These are phyloP conservation scores for Plutella xylostella DNA, from an alignment of 2,888 invertebrate genomes.

Conservation along the genomic window DNA sequence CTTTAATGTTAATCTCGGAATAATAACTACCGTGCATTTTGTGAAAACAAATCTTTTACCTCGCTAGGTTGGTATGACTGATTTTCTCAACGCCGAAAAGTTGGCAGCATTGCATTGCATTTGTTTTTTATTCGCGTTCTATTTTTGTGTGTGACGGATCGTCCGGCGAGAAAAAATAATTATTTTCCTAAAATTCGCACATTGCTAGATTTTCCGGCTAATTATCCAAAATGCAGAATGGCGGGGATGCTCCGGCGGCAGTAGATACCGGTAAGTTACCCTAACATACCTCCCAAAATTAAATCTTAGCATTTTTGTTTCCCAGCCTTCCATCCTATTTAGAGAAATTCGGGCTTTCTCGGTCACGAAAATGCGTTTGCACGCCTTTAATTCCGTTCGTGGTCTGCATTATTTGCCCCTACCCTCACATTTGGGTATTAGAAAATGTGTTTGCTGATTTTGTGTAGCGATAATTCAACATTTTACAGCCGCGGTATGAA, in stretches of 20 bases:
- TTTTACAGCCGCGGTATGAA: background rate
- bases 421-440: constrained; percentile 34
- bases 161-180: constrained; percentile 46
- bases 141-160: constrained; percentile 70
- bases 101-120: constrained; percentile 46
- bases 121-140: constrained; percentile 63
- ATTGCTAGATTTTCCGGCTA: constrained; percentile 37
- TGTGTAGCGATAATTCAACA: background rate
- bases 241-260: constrained; percentile 50
- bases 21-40: too few species aligned
- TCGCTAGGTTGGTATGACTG: constrained; percentile 24
- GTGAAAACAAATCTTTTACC: constrained; percentile 17
- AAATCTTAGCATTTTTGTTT: constrained; percentile 44
- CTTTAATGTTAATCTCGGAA: too few species aligned
- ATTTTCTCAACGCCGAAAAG: constrained; percentile 28
- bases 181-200: constrained; percentile 45
- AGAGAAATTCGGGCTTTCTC: too few species aligned
- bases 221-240: constrained; percentile 60
- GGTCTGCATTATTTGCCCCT: constrained; percentile 32
- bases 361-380: too few species aligned
- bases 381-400: too few species aligned
- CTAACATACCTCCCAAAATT: constrained; percentile 38
- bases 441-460: background rate
- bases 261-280: constrained; percentile 51
- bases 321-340: constrained; percentile 15